phyloP scores from a whole-genome alignment of 2,113 vertebrate genomes.

The Chaetodon trifascialis region DNA sequence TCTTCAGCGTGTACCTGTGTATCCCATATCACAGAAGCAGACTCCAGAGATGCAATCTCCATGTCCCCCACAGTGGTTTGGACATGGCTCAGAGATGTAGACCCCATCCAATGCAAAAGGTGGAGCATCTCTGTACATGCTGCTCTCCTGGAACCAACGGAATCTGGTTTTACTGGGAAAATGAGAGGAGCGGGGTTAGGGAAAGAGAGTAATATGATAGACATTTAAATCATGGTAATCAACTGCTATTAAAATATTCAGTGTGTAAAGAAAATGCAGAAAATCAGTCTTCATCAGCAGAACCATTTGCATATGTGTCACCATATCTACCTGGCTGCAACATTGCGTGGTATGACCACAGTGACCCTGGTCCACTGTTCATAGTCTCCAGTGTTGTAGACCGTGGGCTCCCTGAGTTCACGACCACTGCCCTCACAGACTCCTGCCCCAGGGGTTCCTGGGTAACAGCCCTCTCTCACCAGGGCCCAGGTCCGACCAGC shows the following conservation, averaged over 20 bases:
- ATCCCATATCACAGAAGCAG: conserved; percentile 98
- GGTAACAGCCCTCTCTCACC: conserved; percentile 95
- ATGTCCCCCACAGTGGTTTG: conserved; percentile 94
- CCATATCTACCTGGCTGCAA: conserved; percentile 91
- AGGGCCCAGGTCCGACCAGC: conserved; percentile 95
- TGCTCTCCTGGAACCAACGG: conserved; percentile 99
- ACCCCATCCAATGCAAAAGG: conserved; percentile 94
- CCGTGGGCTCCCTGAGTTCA: conserved; percentile 90
- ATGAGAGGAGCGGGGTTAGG: background rate
- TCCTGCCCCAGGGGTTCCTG: conserved; percentile 87
- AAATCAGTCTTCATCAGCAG: background rate
- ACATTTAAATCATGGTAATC: background rate
- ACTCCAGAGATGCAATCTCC: conserved; percentile 97
- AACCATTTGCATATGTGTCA: conserved; percentile 34
- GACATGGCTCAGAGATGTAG: conserved; percentile 97
- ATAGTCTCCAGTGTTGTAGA: conserved; percentile 93
- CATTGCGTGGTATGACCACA: conserved; percentile 90
- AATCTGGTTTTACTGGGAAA: conserved; percentile 94
- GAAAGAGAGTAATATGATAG: background rate
- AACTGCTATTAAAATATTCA: background rate
- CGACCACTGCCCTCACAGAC: conserved; percentile 93
- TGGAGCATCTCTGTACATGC: conserved; percentile 89
- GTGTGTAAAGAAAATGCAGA: background rate
- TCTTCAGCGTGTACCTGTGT: conserved; percentile 85
- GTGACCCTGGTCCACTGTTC: conserved; percentile 97